Base-by-base conservation (phyloP, 2,888 invertebrate species). In the Odontocolon sp. region DNA sequence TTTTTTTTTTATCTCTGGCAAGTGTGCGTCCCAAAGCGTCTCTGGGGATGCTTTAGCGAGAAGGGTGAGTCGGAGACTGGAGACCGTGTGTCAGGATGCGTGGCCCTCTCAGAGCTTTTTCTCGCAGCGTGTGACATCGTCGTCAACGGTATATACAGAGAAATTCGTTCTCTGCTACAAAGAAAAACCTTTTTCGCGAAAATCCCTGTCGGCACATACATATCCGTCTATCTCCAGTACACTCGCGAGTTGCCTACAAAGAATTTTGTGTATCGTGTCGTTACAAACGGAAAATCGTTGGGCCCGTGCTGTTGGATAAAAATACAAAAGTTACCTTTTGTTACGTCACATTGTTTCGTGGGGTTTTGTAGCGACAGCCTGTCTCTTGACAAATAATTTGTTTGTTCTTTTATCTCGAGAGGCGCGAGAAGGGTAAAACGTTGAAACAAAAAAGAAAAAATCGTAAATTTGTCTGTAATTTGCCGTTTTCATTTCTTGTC, bases 371-470 rank as follows among this genome's bases (percentile, higher is more conserved):
- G 40, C 26, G 52, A 61, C 11, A n/a, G 28, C 23, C 23, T 50
- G 59, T 40, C 45, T 11, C 36, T 36, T 36, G 67, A 69, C 63
- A 67, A 54, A 70, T 76, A 73, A 69, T 45, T 76, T 72, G 68
- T 80, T 77, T 67, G 47, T 38, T 72, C 73, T 72, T 80, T 80
- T 72, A 75, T 77, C 78, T 64, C 71, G 74, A 64, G 68, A 76
- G 68, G 74, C 61, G 45, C 14, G 21, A 21, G 18, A 40, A 36
- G 11, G 47, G 26, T 33, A 67, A n/a, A 26, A 47, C 33, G 11
- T 61, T 11, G 28, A 28, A 45, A 26, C 36, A 50, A 40, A 66
- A 50, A 50, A 59, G 33, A 28, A 50, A 50, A 38, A 28, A 50
- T 38, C 31, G 69, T 59, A 5, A 31, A 52, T 40, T 36, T 16